phyloP scores from a whole-genome alignment of 1,140 invertebrate species.

The Venustaconcha ellipsiformis region DNA sequence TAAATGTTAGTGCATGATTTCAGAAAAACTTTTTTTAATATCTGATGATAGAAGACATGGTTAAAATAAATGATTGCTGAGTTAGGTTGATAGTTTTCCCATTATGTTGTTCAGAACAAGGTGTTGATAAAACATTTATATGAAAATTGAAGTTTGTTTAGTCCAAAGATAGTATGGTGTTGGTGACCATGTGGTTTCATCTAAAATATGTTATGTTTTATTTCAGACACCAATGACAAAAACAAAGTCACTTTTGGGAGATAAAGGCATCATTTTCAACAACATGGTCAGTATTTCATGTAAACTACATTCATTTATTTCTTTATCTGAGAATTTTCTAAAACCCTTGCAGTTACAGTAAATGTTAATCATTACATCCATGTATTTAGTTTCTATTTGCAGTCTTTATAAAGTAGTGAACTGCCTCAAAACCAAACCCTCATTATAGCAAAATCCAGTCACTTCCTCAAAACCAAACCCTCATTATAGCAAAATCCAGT shows the following conservation, averaged over 20 bases:
- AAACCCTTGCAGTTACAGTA: background rate
- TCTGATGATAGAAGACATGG: too few species aligned
- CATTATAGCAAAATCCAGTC: background rate
- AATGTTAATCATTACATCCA: background rate
- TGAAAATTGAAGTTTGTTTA: too few species aligned
- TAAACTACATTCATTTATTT: background rate
- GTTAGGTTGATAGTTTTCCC: too few species aligned
- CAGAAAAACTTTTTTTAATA: too few species aligned
- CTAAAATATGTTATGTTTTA: conserved; percentile 12
- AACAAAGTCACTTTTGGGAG: conserved; percentile 75
- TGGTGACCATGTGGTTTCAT: too few species aligned
- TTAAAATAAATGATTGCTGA: too few species aligned
- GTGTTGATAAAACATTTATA: too few species aligned
- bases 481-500: background rate
- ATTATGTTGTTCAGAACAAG: too few species aligned
- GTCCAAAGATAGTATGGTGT: too few species aligned
- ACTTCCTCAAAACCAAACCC: background rate
- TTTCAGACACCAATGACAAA: conserved; percentile 78
- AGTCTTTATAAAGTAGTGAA: background rate
- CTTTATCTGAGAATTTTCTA: background rate
- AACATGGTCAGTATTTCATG: conserved; percentile 77
- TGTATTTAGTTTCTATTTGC: background rate
- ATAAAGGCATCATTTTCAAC: conserved; percentile 77
- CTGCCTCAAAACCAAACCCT: background rate
- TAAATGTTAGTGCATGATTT: too few species aligned